Evolutionary conservation across 2,888 invertebrate genomes (phyloP).

Genomic region (Luperina testacea): DNA sequence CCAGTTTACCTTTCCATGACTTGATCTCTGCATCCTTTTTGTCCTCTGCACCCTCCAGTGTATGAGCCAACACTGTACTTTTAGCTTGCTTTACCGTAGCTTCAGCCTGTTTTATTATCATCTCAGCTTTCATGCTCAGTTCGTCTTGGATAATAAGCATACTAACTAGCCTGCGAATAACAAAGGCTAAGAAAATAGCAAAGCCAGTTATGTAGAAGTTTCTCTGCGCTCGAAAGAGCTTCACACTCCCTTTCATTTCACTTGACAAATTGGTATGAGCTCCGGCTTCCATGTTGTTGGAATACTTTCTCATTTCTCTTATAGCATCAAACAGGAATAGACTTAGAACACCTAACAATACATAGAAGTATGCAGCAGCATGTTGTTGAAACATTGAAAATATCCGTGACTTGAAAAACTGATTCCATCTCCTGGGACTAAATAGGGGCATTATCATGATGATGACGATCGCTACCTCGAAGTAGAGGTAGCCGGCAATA

Average conservation of each 20-base stretch:
- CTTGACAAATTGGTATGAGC: conserved; percentile 87
- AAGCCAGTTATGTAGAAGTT: conserved; percentile 95
- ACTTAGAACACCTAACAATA: conserved; percentile 89
- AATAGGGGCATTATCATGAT: conserved; percentile 92
- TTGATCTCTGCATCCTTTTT: conserved; percentile 58
- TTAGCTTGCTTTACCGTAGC: conserved; percentile 89
- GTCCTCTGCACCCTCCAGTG: conserved; percentile 64
- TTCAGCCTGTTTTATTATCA: conserved; percentile 92
- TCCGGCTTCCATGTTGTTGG: conserved; percentile 81
- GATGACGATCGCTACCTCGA: conserved; percentile 91
- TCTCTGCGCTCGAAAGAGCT: conserved; percentile 94
- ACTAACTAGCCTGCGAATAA: conserved; percentile 91
- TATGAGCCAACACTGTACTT: conserved; percentile 74
- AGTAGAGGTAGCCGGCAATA: conserved; percentile 93
- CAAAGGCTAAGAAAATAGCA: conserved; percentile 93
- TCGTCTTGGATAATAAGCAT: conserved; percentile 92
- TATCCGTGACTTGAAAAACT: conserved; percentile 93
- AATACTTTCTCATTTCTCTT: conserved; percentile 93
- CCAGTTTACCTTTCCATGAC: conserved; percentile 70
- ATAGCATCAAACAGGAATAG: conserved; percentile 93
- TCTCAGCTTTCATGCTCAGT: conserved; percentile 91
- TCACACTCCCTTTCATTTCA: conserved; percentile 92
- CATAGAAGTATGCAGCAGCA: conserved; percentile 92
- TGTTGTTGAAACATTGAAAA: conserved; percentile 91
- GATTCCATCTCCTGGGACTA: conserved; percentile 94